Base-by-base conservation (phyloP, 2,888 invertebrate genomes). In the Cheilosia soror region DNA sequence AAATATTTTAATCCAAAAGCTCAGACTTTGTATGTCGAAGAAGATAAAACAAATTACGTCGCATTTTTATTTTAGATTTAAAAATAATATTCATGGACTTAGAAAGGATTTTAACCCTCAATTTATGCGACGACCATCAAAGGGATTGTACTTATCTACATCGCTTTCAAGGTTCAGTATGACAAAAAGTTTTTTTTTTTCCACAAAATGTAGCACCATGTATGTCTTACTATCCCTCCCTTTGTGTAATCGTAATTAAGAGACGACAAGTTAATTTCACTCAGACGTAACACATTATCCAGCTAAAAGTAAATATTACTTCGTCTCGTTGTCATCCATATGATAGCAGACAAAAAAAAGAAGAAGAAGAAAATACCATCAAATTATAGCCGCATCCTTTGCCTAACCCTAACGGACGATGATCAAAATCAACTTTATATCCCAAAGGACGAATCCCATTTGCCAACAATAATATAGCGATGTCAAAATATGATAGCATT, bases 351-450 rank as follows among this genome's bases (percentile, higher is more conserved):
- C 42, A 44, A 42, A 9, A 37, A 37, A 37, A 37, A 33, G 0
- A 33, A 0, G 7, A 33, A 55, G 66, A 60, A 68, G 51, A 66
- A 20, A 40, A 58, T 40, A 68, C 58, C 51, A 68, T 60, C 42
- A 60, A 68, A 78, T 57, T 31, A 55, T 40, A 53, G 42, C 1
- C 37, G 7, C 20, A 27, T 49, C 49, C 29, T 27, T 49, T 49
- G 0, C 7, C 40, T 40, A 44, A 42, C 47, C 55, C 44, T 76
- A 47, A 71, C 44, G 49, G 42, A 25, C 63, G 40, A 71, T 85
- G 76, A 80, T 76, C 75, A 80, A 80, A 84, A 85, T 76, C 71
- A 80, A 76, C 76, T 80, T 85, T 72, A 80, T 85, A 66, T 76
- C 71, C 80, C 79, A 60, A 75, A 75, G 75, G 79, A 75, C 65